Base-by-base conservation (phyloP, 2,797 vertebrate genomes). In the Darevskia nairensis region DNA sequence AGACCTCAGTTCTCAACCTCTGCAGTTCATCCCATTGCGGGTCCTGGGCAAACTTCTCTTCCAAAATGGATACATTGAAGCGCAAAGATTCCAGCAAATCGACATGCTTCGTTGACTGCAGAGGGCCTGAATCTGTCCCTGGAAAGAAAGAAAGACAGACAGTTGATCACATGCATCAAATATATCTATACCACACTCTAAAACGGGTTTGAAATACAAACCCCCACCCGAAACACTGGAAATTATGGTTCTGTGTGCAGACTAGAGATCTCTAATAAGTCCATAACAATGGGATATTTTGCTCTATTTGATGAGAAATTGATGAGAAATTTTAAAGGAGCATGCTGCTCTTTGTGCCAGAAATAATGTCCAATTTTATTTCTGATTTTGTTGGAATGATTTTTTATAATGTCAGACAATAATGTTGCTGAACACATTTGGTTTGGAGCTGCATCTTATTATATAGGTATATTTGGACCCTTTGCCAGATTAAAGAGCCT, bases 61-160 rank as follows among this genome's bases (percentile, higher is more conserved):
- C 94, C 86, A 98, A 93, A 39, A 89, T 76, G 35, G 90, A 91
- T 83, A 97, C 94, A 92, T 98, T 98, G 75, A 92, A 91, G 89
- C 85, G 94, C 69, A 99, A 96, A 35, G 95, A 97, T 19, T 91
- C 96, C 89, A 96, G 72, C 4, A 98, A 93, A 8, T 96, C 95
- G 25, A 96, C 95, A 41, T 95, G 95, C 23, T 96, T 97, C 1
- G 96, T 96, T 69, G 91, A 87, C 86, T 95, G 95, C 35, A 94
- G 89, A 87, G 95, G 90, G 41, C 32, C 90, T 4, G 79, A 91
- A 29, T 85, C 95, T 1, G 88, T 89, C 29, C 97, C 98, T 98
- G 84, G 27, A 93, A 74, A 90, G 86, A n/a, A 55, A 55, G 19
- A 41, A 3, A 13, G 19, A 64, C 35, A 39, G 21, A 39, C 35